phyloP scores from a whole-genome alignment of 2,797 vertebrate species.

The Dallia pectoralis region DNA sequence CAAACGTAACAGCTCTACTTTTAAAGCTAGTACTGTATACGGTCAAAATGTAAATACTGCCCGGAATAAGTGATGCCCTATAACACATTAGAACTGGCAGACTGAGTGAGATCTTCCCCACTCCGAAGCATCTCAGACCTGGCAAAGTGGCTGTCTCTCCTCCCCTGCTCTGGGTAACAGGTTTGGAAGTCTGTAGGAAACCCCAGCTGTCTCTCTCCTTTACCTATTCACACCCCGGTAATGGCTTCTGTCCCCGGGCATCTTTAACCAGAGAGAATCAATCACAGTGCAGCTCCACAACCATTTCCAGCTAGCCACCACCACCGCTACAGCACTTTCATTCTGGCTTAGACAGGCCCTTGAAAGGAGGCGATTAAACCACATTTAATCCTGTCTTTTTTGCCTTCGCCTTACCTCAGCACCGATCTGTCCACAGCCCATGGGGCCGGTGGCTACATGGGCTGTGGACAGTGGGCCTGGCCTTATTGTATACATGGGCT shows the following conservation, averaged over 20 bases:
- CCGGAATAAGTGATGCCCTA: background rate
- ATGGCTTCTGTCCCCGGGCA: conserved; percentile 49
- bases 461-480: background rate
- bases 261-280: conserved; percentile 56
- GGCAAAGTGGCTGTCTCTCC: conserved; percentile 17
- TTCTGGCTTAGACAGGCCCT: conserved; percentile 41
- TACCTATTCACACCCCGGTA: conserved; percentile 46
- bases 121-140: background rate
- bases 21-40: background rate
- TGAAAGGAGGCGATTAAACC: conserved; percentile 53
- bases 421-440: conserved; percentile 1
- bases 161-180: conserved; percentile 12
- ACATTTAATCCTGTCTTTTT: conserved; percentile 50
- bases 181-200: conserved; percentile 21
- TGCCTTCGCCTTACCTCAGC: conserved; percentile 17
- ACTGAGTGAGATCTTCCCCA: background rate
- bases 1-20: background rate
- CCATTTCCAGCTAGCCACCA: conserved; percentile 34
- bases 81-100: background rate
- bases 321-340: conserved; percentile 29
- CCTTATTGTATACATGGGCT: background rate
- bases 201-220: conserved; percentile 32
- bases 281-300: conserved; percentile 45
- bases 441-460: conserved; percentile 19
- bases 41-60: background rate